phyloP scores from a whole-genome alignment of 37 sponge, comb jelly and placozoan genomes.

The Mnemiopsis leidyi region DNA sequence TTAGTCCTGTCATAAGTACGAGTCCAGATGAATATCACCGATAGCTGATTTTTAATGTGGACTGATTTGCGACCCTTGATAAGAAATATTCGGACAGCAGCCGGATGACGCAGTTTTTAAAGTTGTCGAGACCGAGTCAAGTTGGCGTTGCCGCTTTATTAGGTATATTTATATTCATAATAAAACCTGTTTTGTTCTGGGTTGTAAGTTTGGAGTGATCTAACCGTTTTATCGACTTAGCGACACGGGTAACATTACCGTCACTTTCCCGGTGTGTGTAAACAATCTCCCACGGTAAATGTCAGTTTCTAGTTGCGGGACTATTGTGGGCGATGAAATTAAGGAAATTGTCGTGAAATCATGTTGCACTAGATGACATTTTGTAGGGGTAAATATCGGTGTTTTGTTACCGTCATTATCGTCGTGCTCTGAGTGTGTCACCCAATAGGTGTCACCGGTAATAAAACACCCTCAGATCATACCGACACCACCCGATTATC shows the following conservation, averaged over 20 bases:
- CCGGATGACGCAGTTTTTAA: too few species aligned
- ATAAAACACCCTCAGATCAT: too few species aligned
- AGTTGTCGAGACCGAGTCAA: too few species aligned
- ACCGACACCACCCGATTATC: too few species aligned
- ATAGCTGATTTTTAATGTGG: background rate
- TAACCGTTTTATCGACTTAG: too few species aligned
- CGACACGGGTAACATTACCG: too few species aligned
- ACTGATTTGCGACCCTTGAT: background rate
- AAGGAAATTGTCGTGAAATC: background rate
- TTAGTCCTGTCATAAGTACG: background rate
- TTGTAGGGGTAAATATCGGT: background rate
- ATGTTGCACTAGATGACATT: background rate
- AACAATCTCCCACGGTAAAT: background rate
- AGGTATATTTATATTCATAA: too few species aligned
- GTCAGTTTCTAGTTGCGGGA: background rate
- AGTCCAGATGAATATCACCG: background rate
- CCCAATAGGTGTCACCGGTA: too few species aligned
- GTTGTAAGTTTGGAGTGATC: too few species aligned
- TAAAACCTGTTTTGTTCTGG: too few species aligned
- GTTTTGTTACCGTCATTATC: background rate
- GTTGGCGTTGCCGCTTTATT: too few species aligned
- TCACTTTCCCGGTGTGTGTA: background rate
- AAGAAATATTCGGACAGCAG: background rate
- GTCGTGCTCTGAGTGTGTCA: too few species aligned
- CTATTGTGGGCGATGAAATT: background rate